Base-by-base conservation (phyloP, 2,888 invertebrate genomes). In the Dicycla oo region DNA sequence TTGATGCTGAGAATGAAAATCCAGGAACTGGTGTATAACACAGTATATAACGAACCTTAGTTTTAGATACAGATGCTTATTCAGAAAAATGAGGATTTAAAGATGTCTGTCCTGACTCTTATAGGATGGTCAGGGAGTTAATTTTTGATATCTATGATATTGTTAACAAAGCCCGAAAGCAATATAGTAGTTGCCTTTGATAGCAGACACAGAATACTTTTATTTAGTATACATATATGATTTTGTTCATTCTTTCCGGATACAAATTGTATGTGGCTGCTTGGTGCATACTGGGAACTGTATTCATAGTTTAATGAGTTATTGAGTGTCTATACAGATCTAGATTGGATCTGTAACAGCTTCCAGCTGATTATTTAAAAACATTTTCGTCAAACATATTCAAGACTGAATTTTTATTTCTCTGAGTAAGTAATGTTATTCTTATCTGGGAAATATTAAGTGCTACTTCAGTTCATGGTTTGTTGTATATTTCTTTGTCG, bases 1-100 rank as follows among this genome's bases (percentile, higher is more conserved):
- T 76, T 96, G 74, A 94, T 95, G 95, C 66, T 96, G 2, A 86
- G 96, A 68, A 96, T 96, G 95, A 96, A 96, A 80, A 96, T 96
- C 13, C 96, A 96, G 61, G 96, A 96, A 71, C 64, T 96, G 57
- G 95, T 96, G 11, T 96, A 96, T 78, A 95, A 96, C 84, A 95
- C 95, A 2, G 96, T 96, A 0, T 96, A 96, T 82, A 95, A 91
- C 82, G 92, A 94, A 61, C 88, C 91, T 53, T 92, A 91, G 81
- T 64, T 60, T 57, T 65, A 45, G 2, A 47, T 18, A 15, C 3
- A 60, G 30, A 18, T 61, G 23, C 70, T 76, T 78, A 69, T 54
- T 66, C 47, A 40, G 60, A 65, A 60, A 72, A 63, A 60, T 66
- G 34, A 61, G 49, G 65, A 69, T 68, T n/a, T 68, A 13, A 54